Evolutionary conservation across 2,888 invertebrate genomes (phyloP).

Genomic region (Ennomos erosarius): DNA sequence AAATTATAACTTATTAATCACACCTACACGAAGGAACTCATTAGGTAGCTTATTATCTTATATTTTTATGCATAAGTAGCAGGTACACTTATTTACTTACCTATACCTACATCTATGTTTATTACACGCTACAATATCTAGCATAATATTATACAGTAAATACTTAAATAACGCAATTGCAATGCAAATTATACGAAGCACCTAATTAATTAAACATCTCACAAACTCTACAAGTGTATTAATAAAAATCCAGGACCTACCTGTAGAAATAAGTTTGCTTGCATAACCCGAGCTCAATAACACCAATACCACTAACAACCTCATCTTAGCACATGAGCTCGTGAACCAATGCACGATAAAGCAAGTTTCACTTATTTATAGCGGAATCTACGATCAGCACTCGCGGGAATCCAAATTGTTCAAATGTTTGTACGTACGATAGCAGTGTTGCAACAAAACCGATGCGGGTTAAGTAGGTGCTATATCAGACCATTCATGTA

Average conservation of each 20-base stretch:
- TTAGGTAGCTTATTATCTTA: no score
- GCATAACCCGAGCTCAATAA: conserved; percentile 55
- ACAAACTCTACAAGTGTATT: neutral
- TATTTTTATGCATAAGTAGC: no score
- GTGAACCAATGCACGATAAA: conserved; percentile 46
- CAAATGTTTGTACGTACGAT: conserved; percentile 43
- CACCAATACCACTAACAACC: conserved; percentile 55
- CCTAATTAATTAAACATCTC: no score
- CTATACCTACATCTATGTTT: no score
- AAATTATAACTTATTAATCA: no score
- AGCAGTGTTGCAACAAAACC: conserved; percentile 34
- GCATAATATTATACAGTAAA: no score
- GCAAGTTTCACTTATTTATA: conserved; percentile 51
- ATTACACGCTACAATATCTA: no score
- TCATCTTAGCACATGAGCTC: conserved; percentile 56
- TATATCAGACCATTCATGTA: conserved; percentile 27
- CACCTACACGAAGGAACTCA: no score
- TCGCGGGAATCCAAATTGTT: conserved; percentile 41
- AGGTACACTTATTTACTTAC: no score
- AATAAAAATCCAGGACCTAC: conserved; percentile 49
- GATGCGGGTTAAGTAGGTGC: conserved; percentile 46
- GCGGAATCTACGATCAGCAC: conserved; percentile 32
- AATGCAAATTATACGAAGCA: no score
- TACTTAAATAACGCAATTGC: no score
- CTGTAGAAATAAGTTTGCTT: conserved; percentile 56